Evolutionary conservation across 2,888 invertebrate species (phyloP).

Genomic region (Zygaena filipendulae): DNA sequence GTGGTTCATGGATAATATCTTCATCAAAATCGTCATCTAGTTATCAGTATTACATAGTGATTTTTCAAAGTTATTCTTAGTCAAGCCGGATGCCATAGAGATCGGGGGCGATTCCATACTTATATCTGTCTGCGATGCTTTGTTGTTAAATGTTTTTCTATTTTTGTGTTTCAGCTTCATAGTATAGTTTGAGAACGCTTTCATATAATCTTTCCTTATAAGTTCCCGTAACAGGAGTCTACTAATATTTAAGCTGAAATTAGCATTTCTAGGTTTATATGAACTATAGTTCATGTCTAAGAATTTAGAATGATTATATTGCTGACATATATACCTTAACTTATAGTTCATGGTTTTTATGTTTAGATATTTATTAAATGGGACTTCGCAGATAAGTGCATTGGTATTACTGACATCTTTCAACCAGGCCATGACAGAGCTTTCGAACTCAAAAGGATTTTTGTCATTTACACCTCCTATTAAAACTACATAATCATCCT

Average conservation of each 20-base stretch:
- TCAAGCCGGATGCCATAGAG: too few species aligned
- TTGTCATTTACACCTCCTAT: too few species aligned
- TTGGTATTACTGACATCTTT: too few species aligned
- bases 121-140: too few species aligned
- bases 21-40: too few species aligned
- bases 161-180: conserved; percentile 2
- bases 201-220: conserved; percentile 4
- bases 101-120: too few species aligned
- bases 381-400: too few species aligned
- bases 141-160: conserved; percentile 3
- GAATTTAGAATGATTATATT: conserved; percentile 5
- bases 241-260: conserved; percentile 1
- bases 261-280: conserved; percentile 2
- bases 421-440: too few species aligned
- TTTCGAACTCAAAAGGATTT: too few species aligned
- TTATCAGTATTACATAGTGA: conserved; percentile 2
- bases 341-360: conserved; percentile 10
- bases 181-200: neutral
- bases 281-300: conserved; percentile 4
- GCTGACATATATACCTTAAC: conserved; percentile 6
- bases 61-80: too few species aligned
- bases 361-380: conserved; percentile 7
- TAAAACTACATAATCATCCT: too few species aligned
- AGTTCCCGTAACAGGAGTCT: conserved; percentile 7
- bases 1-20: too few species aligned